These are phyloP conservation scores for Pampus argenteus DNA, from an alignment of 2,797 vertebrate species.

Conservation along the genomic window DNA sequence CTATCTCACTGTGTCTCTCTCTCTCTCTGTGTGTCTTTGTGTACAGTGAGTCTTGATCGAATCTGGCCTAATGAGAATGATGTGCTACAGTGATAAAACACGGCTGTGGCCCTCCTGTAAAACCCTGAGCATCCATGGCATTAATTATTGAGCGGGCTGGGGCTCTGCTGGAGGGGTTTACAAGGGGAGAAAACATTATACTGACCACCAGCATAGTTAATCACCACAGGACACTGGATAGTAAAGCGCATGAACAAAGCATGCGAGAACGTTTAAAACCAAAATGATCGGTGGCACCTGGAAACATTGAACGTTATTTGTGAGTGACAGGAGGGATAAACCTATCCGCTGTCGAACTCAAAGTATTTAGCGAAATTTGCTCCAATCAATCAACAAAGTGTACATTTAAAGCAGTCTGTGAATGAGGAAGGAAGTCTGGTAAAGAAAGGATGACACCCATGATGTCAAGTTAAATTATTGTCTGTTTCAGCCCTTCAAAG, in stretches of 20 bases:
- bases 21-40: conserved; percentile 28
- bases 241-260: conserved; percentile 21
- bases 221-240: conserved; percentile 58
- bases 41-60: conserved; percentile 64
- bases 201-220: conserved; percentile 68
- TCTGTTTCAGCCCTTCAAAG: not conserved
- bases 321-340: not conserved
- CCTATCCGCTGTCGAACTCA: too few species aligned
- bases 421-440: not conserved
- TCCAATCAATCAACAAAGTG: not conserved
- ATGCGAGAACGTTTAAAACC: not conserved
- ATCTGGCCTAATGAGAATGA: conserved; percentile 74
- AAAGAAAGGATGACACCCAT: not conserved
- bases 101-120: conserved; percentile 73
- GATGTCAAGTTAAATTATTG: not conserved
- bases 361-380: not conserved
- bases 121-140: conserved; percentile 70
- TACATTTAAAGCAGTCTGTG: too few species aligned
- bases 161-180: conserved; percentile 68
- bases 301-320: not conserved
- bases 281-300: not conserved
- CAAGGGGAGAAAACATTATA: conserved; percentile 71
- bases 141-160: conserved; percentile 77
- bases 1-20: conserved; percentile 19
- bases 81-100: conserved; percentile 72